phyloP scores from a whole-genome alignment of 2,113 vertebrate genomes.

The Limnothrissa miodon region DNA sequence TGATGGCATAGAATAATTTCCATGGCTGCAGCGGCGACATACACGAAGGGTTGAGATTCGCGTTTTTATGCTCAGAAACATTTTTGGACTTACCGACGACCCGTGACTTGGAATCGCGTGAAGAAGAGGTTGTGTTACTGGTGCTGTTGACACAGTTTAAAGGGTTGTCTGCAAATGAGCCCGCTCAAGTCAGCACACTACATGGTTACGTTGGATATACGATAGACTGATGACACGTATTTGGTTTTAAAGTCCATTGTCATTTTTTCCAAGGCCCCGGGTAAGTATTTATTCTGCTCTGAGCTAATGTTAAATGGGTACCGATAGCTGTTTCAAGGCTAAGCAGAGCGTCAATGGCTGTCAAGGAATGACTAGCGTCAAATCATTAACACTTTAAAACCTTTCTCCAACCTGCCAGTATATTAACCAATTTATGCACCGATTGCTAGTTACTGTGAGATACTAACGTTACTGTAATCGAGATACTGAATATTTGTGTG shows the following conservation, averaged over 20 bases:
- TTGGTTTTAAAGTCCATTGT: neutral
- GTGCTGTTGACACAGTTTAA: slow-evolving; percentile 24
- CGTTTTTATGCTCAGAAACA: slow-evolving; percentile 20
- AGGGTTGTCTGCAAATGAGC: slow-evolving; percentile 21
- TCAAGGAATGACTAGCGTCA: slow-evolving; percentile 10
- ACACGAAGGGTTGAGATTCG: slow-evolving; percentile 30
- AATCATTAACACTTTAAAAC: neutral
- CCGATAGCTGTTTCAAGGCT: neutral
- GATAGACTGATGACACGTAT: neutral
- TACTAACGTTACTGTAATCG: neutral
- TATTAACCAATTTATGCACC: neutral
- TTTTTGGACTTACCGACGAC: slow-evolving; percentile 37
- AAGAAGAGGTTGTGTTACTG: slow-evolving; percentile 49
- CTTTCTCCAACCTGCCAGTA: neutral
- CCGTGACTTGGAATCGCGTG: slow-evolving; percentile 55
- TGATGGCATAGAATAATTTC: neutral
- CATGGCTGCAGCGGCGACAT: neutral
- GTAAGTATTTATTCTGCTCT: neutral
- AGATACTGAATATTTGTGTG: neutral
- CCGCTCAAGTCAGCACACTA: neutral
- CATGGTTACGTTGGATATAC: neutral
- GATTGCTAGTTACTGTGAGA: neutral
- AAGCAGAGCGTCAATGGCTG: slow-evolving; percentile 17
- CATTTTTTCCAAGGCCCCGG: neutral
- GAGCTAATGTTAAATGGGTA: neutral